Evolutionary conservation across 1,140 invertebrate species (phyloP), one percentile per base, ranked within the genome.

Genomic region (Zaprionus ornatus): DNA sequence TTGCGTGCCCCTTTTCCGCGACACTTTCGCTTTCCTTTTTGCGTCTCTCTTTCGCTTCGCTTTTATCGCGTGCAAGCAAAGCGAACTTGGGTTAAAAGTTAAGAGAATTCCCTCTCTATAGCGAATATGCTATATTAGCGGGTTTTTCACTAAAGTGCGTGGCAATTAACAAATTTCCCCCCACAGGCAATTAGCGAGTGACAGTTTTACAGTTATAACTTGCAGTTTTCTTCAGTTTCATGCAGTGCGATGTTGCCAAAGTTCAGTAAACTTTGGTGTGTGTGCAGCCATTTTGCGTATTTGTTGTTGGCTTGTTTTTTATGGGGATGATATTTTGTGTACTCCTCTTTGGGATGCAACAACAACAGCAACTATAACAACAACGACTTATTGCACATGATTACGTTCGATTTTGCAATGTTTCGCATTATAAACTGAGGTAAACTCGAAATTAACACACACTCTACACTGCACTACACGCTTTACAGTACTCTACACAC

Each of bases 31-130:
- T 66, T 87, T 68, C 42, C 52, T 61, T 60, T 56, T 32, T 19
- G 7, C 6, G 21, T 50, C 56, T 57, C 15, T 13, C 19, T 6
- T 32, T 15, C 23, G 29, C 35, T 45, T 55, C 17, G 29, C 54
- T 48, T 59, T 21, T 56, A 79, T 86, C 78, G 80, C 84, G 77
- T 83, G 77, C 48, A 32, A 9, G n/a, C 50, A 61, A 77, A 57
- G 57, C 68, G 79, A 76, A 73, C 84, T 77, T 77, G 84, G 83
- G 80, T 80, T 87, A 86, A 87, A 86, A 86, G 82, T 81, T 85
- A 56, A 82, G 50, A 84, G 82, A 87, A 88, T 87, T 87, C 64
- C 52, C 55, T 9, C 29, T 32, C 29, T 32, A 27, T 19, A 21
- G 45, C 10, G 40, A 42, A 42, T 42, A 42, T 10, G 10, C 27